Evolutionary conservation across 2,797 vertebrate genomes (phyloP), one percentile per base, ranked within the genome.

Genomic region (Sternotherus odoratus): DNA sequence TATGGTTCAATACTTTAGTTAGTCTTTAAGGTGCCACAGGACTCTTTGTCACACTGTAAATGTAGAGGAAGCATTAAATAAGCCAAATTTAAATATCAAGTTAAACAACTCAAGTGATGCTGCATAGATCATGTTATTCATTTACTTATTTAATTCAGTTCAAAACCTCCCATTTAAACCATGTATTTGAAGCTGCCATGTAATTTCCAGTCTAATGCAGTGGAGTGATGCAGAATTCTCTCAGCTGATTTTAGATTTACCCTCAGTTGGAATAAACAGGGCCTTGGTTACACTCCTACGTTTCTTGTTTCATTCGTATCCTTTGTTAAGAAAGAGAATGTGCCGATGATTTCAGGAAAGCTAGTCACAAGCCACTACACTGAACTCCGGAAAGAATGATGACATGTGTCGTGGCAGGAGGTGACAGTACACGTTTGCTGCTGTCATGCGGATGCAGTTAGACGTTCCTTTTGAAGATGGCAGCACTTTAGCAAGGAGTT

Each of bases 221-320:
- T 43, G 66, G 23, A 80, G 19, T 56, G 49, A 36, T 77, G 11
- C 8, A 77, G 30, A 36, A 57, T 23, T 50, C 39, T 46, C 63
- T 74, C 10, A 46, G 28, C 23, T 13, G 54, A 75, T 56, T 90
- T 83, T 54, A 81, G 36, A 39, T 13, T 81, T 50, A 51, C 36
- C 36, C 30, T 82, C 21, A 80, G 53, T 54, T 17, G 12, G 57
- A 79, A 78, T 50, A 53, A 83, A 36, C 4, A 36, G 33, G 17
- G 24, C 3, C 26, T 36, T 1, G 1, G 12, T 39, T 74, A 26
- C 60, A 28, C 46, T n/a, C 10, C 28, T 51, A 0, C 51, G 16
- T 6, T 3, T 21, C 36, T 74, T 26, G 19, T 90, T 56, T 49
- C 36, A 33, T 74, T 57, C 78, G 49, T 36, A 54, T n/a, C 36